These are phyloP conservation scores for Netelia inedita DNA, from an alignment of 2,888 invertebrate genomes.

Conservation along the genomic window DNA sequence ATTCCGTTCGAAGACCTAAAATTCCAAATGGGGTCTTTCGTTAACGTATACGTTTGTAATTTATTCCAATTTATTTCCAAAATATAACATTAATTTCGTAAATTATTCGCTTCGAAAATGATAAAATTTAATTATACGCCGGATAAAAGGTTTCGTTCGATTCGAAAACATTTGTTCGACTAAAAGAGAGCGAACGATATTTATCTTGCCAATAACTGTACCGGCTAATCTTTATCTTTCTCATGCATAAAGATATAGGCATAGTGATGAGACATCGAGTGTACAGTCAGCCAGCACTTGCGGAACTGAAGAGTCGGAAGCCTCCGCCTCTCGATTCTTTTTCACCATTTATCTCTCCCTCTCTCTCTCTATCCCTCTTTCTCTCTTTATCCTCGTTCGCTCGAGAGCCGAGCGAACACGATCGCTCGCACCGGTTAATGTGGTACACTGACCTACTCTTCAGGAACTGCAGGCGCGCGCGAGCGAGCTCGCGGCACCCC, in stretches of 20 bases:
- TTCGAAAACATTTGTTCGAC: not conserved
- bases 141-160: not conserved
- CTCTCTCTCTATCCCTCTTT: conserved; percentile 52
- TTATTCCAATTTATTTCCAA: not conserved
- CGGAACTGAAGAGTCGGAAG: conserved; percentile 77
- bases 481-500: conserved; percentile 72
- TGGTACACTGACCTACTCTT: conserved; percentile 85
- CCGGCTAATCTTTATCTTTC: not conserved
- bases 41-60: not conserved
- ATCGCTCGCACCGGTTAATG: conserved; percentile 80
- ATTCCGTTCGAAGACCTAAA: not conserved
- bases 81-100: not conserved
- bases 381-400: conserved; percentile 40
- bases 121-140: too few species aligned
- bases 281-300: conserved; percentile 64
- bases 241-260: not conserved
- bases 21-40: not conserved
- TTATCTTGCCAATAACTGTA: not conserved
- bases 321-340: conserved; percentile 59
- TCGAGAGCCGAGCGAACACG: conserved; percentile 43
- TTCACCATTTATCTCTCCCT: conserved; percentile 11
- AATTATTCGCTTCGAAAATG: too few species aligned
- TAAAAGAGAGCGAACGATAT: not conserved
- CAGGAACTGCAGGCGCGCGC: conserved; percentile 70
- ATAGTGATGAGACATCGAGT: conserved; percentile 27